Evolutionary conservation across 2,797 vertebrate species (phyloP).

Genomic region (Knipowitschia caucasica): DNA sequence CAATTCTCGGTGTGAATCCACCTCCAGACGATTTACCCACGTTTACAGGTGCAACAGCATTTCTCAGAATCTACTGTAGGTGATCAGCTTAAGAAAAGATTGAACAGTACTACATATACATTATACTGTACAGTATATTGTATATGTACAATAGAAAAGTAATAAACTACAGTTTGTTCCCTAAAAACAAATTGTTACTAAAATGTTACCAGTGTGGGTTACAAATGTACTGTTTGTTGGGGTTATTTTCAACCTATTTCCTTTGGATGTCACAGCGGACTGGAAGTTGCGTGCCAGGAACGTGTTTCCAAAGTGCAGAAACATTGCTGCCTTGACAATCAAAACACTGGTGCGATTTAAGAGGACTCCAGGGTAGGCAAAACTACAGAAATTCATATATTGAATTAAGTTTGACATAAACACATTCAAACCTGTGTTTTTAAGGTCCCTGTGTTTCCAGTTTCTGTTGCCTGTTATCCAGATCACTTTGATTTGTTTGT

Average conservation of each 20-base stretch:
- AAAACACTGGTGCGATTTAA: slow-evolving; percentile 81
- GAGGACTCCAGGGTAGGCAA: slow-evolving; percentile 73
- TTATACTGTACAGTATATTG: too few species aligned
- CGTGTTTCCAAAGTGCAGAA: slow-evolving; percentile 75
- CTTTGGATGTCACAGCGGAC: slow-evolving; percentile 53
- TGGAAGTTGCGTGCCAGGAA: slow-evolving; percentile 73
- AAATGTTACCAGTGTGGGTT: neutral
- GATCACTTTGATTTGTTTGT: slow-evolving; percentile 79
- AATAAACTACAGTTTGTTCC: too few species aligned
- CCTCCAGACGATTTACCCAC: slow-evolving; percentile 45
- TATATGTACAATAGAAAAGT: too few species aligned
- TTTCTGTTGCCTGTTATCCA: slow-evolving; percentile 82
- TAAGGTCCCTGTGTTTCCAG: slow-evolving; percentile 80
- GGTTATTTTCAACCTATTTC: neutral
- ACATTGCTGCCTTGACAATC: slow-evolving; percentile 75
- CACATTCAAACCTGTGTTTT: neutral
- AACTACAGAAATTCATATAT: neutral
- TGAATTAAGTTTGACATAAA: neutral
- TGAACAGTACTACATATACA: too few species aligned
- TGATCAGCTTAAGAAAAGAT: too few species aligned
- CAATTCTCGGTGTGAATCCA: slow-evolving; percentile 52
- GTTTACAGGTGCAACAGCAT: slow-evolving; percentile 52
- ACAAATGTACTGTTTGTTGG: neutral
- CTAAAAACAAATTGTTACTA: too few species aligned
- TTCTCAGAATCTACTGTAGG: neutral